Conservation (phyloP, 1,140 invertebrate species). For the Neodiprion pinetum region DNA sequence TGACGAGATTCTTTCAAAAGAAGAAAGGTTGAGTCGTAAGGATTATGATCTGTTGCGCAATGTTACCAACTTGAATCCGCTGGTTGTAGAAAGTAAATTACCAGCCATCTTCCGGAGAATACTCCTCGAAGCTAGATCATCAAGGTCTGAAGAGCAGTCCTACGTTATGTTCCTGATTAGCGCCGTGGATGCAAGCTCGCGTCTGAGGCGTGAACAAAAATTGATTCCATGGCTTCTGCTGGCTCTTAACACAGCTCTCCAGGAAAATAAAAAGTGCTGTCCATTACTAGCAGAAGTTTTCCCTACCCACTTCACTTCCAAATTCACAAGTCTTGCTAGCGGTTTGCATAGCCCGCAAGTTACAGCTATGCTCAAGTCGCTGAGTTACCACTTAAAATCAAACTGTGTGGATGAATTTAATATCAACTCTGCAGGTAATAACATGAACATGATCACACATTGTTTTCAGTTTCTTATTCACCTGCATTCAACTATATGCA, state of each 20-base stretch:
- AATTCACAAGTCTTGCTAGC: constrained; percentile 20
- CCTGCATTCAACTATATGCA: constrained; percentile 7
- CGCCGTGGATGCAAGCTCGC: constrained; percentile 31
- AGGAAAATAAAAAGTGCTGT: constrained; percentile 1
- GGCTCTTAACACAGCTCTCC: constrained; percentile 18
- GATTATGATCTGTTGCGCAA: constrained; percentile 41
- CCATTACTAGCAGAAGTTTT: constrained; percentile 20
- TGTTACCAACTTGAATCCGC: constrained; percentile 49
- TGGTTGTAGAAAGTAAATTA: constrained; percentile 46
- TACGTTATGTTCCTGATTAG: constrained; percentile 38
- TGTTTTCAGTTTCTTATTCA: constrained; percentile 6
- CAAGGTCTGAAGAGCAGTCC: constrained; percentile 23
- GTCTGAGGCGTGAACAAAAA: constrained; percentile 39
- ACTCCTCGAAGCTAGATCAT: constrained; percentile 32
- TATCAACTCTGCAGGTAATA: constrained; percentile 8
- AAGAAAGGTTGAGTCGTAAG: constrained; percentile 23
- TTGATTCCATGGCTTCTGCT: constrained; percentile 34
- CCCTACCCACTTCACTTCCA: background rate
- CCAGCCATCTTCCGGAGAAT: constrained; percentile 41
- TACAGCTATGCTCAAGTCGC: constrained; percentile 27
- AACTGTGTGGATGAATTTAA: constrained; percentile 22
- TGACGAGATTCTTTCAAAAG: constrained; percentile 34
- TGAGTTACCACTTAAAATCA: constrained; percentile 24
- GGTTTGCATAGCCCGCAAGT: constrained; percentile 28
- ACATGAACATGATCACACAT: constrained; percentile 10